Base-by-base conservation (phyloP, 2,113 vertebrate genomes). In the Carollia perspicillata region DNA sequence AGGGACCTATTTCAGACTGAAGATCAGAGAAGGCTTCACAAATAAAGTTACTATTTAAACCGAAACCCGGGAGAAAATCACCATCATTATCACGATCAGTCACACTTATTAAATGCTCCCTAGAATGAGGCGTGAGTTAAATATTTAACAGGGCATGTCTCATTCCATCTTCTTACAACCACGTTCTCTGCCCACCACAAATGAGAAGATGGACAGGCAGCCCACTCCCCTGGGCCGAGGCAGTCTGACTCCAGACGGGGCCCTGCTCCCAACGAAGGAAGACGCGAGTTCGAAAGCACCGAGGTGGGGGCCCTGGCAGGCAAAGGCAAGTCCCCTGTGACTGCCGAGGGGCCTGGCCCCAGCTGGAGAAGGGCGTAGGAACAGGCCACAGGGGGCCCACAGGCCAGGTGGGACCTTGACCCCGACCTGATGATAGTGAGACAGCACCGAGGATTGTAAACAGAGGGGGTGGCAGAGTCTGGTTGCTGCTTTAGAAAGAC, bases 71-170 rank as follows among this genome's bases (percentile, higher is more conserved):
- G 63, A 77, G 35, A 35, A 74, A 44, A 16, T 8, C 20, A 4
- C 40, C 16, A 6, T 8, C 30, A 0, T 42, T 2, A 4, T 14
- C 22, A 8, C 3, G 8, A 8, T 26, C 30, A 5, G 12, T 12
- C 26, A 13, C 47, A 22, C 18, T 12, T 74, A 26, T 14, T 37
- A 33, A 40, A 53, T 26, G 33, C 44, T 53, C 42, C 26, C 69
- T 1, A 17, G 33, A 18, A 14, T 8, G 13, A 75, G 33, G 18
- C 37, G 5, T 18, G 1, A 3, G 22, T 33, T 16, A 14, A 20
- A 55, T 1, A 11, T 33, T 16, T 1, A 16, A 17, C 37, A 1
- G 85, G 44, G 18, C 2, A 0, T 17, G 17, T 30, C 58, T 33
- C 8, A 16, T 65, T 51, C 28, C 7, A 1, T n/a, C 42, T 84